phyloP scores from a whole-genome alignment of 2,888 invertebrate species.

The Cecidostiba fungosa region DNA sequence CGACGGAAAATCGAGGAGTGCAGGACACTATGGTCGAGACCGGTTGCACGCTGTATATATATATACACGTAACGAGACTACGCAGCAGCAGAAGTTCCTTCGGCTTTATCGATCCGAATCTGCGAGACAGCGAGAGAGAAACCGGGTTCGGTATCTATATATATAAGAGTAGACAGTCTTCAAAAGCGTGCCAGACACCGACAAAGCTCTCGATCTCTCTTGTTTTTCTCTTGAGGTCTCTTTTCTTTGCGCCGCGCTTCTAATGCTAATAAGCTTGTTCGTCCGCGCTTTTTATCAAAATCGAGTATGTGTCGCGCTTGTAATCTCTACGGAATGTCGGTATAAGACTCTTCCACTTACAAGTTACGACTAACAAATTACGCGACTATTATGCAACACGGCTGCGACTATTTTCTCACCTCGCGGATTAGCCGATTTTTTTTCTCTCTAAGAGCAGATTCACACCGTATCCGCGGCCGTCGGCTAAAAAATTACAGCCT shows the following conservation, averaged over 20 bases:
- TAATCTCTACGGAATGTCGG: background rate
- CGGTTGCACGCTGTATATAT: too few relatives aligned
- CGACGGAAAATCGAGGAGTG: slow-evolving; percentile 42
- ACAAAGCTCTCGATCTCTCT: background rate
- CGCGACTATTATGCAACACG: background rate
- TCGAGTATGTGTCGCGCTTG: background rate
- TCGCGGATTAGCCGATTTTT: slow-evolving; percentile 19
- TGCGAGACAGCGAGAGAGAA: slow-evolving; percentile 6
- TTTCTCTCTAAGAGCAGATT: slow-evolving; percentile 24
- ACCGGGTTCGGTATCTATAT: background rate
- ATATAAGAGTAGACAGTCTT: slow-evolving; percentile 31
- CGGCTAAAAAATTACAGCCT: slow-evolving; percentile 20
- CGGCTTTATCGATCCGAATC: slow-evolving; percentile 57
- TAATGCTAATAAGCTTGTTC: background rate
- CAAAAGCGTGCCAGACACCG: slow-evolving; percentile 46
- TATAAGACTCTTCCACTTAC: background rate
- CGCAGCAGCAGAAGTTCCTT: background rate
- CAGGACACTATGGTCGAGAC: slow-evolving; percentile 49
- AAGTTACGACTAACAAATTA: slow-evolving; percentile 1
- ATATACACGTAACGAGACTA: slow-evolving; percentile 41
- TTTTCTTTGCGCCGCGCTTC: background rate
- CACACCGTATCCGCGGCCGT: slow-evolving; percentile 18
- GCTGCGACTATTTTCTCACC: background rate
- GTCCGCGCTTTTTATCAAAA: background rate
- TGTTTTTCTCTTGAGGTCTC: background rate